Evolutionary conservation across 2,888 invertebrate species (phyloP).

Genomic region (Orthonychiurus folsomi): DNA sequence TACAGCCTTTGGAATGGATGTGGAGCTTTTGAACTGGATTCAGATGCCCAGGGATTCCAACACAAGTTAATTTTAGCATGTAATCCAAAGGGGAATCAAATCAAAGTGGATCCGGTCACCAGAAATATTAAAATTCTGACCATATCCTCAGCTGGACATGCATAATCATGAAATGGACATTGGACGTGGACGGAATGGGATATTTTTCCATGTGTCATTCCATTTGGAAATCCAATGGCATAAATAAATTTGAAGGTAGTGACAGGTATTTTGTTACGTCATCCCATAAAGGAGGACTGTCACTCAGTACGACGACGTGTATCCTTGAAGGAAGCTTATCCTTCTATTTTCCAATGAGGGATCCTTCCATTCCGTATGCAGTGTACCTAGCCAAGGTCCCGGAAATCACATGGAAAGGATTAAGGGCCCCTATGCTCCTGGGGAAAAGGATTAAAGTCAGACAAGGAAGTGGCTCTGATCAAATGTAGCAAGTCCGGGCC

Average conservation of each 20-base stretch:
- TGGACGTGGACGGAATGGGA: background rate
- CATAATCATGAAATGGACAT: no score
- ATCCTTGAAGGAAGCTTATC: background rate
- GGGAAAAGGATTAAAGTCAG: background rate
- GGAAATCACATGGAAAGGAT: slow-evolving; percentile 1
- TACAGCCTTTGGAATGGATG: no score
- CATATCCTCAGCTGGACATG: no score
- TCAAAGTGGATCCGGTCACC: no score
- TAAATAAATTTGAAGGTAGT: background rate
- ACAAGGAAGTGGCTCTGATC: background rate
- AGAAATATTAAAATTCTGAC: no score
- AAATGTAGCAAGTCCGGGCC: background rate
- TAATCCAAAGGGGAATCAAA: no score
- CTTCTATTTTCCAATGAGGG: no score
- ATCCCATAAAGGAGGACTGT: background rate
- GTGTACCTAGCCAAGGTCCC: background rate
- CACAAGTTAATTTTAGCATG: no score
- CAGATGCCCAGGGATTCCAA: no score
- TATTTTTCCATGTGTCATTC: background rate
- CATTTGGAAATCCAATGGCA: background rate
- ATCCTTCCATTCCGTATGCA: no score
- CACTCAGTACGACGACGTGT: no score
- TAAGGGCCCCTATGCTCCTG: background rate
- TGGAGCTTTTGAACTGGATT: no score
- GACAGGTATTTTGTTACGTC: background rate